A percentile compares a stretch with the other conserved stretches of the same genome.
Conservation (phyloP, 2,113 vertebrate genomes). For the Capreolus pygargus region DNA sequence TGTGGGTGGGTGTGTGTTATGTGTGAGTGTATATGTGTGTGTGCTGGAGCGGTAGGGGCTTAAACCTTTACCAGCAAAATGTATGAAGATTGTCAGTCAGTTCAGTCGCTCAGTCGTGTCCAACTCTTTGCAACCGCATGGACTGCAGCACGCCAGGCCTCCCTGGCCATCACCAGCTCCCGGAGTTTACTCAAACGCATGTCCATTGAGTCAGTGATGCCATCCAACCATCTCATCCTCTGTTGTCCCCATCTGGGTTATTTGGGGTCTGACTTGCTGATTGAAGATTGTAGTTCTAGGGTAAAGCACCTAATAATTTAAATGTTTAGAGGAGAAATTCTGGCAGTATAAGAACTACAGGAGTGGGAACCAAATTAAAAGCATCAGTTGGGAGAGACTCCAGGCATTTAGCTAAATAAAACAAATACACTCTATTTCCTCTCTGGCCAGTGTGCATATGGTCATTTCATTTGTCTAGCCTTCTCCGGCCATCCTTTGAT, state of each 20-base stretch:
- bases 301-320: background rate
- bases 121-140: background rate
- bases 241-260: background rate
- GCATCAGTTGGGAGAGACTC: background rate
- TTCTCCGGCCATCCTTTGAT: rapidly evolving
- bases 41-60: too few relatives aligned
- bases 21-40: background rate
- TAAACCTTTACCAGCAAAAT: background rate
- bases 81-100: background rate
- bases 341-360: background rate
- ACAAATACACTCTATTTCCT: background rate
- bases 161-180: background rate
- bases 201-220: background rate
- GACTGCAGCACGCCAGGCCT: background rate
- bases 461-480: rapidly evolving
- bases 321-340: background rate
- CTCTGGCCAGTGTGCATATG: background rate
- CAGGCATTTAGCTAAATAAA: background rate
- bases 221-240: background rate
- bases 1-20: background rate
- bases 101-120: rapidly evolving
- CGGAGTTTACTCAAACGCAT: background rate
- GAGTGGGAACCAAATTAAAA: background rate
- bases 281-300: background rate
- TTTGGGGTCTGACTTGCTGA: background rate